These are phyloP conservation scores for Brachionus asplanchnoidis DNA, from an alignment of 1,140 invertebrate species.

Conservation along the genomic window DNA sequence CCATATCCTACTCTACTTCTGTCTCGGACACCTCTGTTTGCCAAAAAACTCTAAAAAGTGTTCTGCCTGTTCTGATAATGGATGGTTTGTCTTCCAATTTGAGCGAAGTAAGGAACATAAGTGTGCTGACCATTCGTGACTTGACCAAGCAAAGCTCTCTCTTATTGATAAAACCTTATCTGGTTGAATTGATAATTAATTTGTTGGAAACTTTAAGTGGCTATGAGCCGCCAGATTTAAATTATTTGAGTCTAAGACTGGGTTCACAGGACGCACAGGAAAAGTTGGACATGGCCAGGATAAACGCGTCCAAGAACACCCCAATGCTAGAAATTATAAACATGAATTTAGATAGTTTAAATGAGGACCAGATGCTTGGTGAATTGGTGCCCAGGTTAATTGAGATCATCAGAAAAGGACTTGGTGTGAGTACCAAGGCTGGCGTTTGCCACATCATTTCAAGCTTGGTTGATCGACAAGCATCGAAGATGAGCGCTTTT, in stretches of 20 bases:
- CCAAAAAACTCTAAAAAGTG: conserved; percentile 68
- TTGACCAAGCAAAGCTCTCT: conserved; percentile 12
- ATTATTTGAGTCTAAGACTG: conserved; percentile 70
- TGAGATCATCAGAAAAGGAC: conserved; percentile 73
- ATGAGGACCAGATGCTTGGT: conserved; percentile 69
- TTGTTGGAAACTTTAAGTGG: conserved; percentile 77
- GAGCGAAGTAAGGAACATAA: conserved; percentile 69
- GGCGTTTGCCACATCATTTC: conserved; percentile 16
- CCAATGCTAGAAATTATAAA: conserved; percentile 81
- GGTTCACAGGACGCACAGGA: conserved; percentile 63
- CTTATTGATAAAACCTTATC: conserved; percentile 61
- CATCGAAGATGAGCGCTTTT: background rate
- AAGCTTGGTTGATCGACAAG: background rate
- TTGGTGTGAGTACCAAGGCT: conserved; percentile 73
- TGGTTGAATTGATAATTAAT: conserved; percentile 73
- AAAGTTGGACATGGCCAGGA: conserved; percentile 68
- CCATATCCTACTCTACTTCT: conserved; percentile 43
- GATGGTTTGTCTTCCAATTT: conserved; percentile 72
- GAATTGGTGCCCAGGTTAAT: conserved; percentile 73
- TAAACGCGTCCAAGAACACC: conserved; percentile 71
- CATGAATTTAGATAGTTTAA: conserved; percentile 64
- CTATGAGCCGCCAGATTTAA: conserved; percentile 71
- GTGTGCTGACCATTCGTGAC: conserved; percentile 22
- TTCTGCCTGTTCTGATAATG: conserved; percentile 74
- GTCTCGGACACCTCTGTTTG: conserved; percentile 71